phyloP scores from a whole-genome alignment of 2,888 invertebrate genomes.

The Chloromyia formosa region DNA sequence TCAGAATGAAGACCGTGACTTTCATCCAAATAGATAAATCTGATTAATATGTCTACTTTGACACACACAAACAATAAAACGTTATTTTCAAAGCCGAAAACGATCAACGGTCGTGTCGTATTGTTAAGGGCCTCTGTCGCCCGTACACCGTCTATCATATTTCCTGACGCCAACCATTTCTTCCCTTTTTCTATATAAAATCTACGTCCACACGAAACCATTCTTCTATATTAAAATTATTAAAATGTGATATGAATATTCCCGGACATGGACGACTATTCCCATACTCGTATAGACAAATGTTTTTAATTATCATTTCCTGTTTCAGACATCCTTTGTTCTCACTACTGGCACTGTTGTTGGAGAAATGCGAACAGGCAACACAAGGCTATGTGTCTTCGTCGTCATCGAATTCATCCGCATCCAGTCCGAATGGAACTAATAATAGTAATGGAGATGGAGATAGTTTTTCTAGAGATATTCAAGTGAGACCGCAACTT shows the following conservation, averaged over 20 bases:
- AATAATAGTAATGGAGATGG: slow-evolving; percentile 51
- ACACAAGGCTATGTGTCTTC: slow-evolving; percentile 88
- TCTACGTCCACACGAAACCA: not conserved
- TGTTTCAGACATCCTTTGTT: slow-evolving; percentile 87
- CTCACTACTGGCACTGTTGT: slow-evolving; percentile 87
- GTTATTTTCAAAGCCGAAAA: too few relatives aligned
- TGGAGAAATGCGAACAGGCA: slow-evolving; percentile 97
- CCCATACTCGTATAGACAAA: slow-evolving; percentile 4
- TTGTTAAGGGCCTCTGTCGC: too few relatives aligned
- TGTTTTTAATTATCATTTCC: slow-evolving; percentile 52
- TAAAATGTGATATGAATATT: slow-evolving; percentile 39
- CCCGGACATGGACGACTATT: not conserved
- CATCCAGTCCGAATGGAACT: slow-evolving; percentile 62
- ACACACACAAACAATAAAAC: too few relatives aligned
- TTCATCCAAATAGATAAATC: too few relatives aligned
- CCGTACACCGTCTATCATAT: too few relatives aligned
- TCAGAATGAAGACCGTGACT: too few relatives aligned
- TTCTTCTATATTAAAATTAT: slow-evolving; percentile 23
- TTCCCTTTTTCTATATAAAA: slow-evolving; percentile 16
- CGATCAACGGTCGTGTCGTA: too few relatives aligned
- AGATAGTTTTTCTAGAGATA: slow-evolving; percentile 53
- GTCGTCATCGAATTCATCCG: slow-evolving; percentile 85
- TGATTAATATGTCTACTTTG: too few relatives aligned
- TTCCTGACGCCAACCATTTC: slow-evolving; percentile 13
- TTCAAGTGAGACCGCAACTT: slow-evolving; percentile 49